A percentile compares a stretch with the other conserved stretches of the same genome.
Conservation (phyloP, 2,113 vertebrate species). For the Theristicus caerulescens region DNA sequence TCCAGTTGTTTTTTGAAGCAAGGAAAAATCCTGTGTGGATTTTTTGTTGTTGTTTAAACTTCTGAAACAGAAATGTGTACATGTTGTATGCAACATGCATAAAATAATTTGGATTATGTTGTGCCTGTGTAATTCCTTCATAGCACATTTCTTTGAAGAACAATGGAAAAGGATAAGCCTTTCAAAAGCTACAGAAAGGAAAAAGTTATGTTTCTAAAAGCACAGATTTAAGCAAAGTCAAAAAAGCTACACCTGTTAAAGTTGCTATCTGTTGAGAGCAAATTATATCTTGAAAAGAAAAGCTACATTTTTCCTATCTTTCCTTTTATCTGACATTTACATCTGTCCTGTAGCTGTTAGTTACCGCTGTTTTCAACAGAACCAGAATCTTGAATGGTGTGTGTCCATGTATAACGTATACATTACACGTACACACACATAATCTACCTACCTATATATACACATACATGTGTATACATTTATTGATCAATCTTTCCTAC, state of each 20-base stretch:
- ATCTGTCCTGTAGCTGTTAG: not conserved
- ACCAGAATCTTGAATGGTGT: not conserved
- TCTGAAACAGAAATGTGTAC: not conserved
- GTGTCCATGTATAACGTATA: not conserved
- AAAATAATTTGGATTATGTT: not conserved
- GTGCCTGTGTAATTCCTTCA: not conserved
- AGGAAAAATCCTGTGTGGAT: not conserved
- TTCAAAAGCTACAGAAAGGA: not conserved
- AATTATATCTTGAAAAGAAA: not conserved
- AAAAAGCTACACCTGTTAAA: not conserved
- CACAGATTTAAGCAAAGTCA: not conserved
- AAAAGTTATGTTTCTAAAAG: not conserved
- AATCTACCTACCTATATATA: not conserved
- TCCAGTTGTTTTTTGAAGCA: not conserved
- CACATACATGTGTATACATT: not conserved
- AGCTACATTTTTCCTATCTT: not conserved
- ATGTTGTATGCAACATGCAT: not conserved
- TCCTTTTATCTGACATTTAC: not conserved
- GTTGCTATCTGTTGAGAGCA: not conserved
- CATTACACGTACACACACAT: not conserved
- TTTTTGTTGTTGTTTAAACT: not conserved
- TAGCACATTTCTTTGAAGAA: not conserved
- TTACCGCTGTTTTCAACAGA: not conserved
- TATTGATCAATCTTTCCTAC: not conserved
- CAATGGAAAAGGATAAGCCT: not conserved